Evolutionary conservation across 2,797 vertebrate genomes (phyloP).

Genomic region (Malacoctenus gilli): DNA sequence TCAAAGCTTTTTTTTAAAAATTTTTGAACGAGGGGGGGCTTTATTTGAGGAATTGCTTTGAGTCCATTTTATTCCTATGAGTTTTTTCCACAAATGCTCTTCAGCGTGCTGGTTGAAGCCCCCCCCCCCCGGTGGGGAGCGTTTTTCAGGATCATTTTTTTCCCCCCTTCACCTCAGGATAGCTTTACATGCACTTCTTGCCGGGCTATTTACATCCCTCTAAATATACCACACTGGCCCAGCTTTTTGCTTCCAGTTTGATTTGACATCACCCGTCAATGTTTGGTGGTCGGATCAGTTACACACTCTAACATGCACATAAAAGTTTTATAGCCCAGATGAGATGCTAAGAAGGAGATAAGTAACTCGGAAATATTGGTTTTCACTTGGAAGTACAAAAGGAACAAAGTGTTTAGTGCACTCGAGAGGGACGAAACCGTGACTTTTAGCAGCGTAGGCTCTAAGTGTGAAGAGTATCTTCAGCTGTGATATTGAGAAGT

Average conservation of each 20-base stretch:
- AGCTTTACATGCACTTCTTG: slow-evolving; percentile 66
- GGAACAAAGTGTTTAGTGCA: too few relatives aligned
- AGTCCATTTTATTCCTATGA: slow-evolving; percentile 14
- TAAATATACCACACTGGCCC: slow-evolving; percentile 68
- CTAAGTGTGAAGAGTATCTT: too few relatives aligned
- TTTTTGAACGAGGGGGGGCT: background rate
- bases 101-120: slow-evolving; percentile 8
- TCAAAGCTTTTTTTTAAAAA: slow-evolving; percentile 12
- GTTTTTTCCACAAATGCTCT: slow-evolving; percentile 5
- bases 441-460: too few relatives aligned
- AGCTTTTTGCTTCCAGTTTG: slow-evolving; percentile 19
- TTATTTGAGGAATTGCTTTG: slow-evolving; percentile 11
- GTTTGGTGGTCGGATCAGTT: slow-evolving; percentile 43
- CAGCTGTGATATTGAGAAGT: background rate
- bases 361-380: slow-evolving; percentile 1
- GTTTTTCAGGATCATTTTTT: slow-evolving; percentile 47
- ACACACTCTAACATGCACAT: slow-evolving; percentile 10
- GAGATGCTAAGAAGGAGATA: background rate
- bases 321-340: background rate
- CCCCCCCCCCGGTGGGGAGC: background rate
- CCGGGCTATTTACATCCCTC: slow-evolving; percentile 74
- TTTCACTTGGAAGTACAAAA: background rate
- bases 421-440: too few relatives aligned
- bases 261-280: slow-evolving; percentile 42
- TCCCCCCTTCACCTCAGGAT: slow-evolving; percentile 56